Evolutionary conservation across 2,113 vertebrate species (phyloP).

Genomic region (Donacobius atricapilla): DNA sequence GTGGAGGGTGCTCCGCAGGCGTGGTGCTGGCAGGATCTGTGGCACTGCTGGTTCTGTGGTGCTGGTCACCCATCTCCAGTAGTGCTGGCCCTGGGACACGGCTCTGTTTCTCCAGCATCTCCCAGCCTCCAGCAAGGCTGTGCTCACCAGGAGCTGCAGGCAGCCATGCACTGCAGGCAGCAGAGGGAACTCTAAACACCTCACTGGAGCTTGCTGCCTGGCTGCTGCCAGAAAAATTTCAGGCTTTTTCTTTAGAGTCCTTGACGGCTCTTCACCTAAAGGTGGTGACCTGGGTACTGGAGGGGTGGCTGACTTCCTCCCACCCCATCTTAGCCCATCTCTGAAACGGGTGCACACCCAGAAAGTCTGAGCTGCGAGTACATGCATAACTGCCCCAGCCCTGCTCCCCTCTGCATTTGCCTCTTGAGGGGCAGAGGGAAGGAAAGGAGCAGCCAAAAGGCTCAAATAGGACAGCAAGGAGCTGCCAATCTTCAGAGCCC

Average conservation of each 20-base stretch:
- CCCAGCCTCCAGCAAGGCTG: rapidly evolving
- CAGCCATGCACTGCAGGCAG: background rate
- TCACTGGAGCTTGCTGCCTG: background rate
- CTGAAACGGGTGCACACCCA: background rate
- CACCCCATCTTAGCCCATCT: background rate
- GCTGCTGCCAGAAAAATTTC: background rate
- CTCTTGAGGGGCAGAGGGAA: background rate
- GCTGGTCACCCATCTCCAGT: background rate
- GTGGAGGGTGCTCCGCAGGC: background rate
- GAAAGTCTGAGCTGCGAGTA: background rate
- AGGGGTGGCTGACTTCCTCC: background rate
- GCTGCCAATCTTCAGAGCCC: background rate
- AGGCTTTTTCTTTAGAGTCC: background rate
- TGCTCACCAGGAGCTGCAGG: background rate
- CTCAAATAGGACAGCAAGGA: background rate
- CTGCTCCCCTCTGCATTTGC: background rate
- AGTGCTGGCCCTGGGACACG: rapidly evolving
- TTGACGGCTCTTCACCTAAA: background rate
- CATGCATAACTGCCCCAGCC: rapidly evolving
- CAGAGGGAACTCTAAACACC: constrained; percentile 51
- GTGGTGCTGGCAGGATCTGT: background rate
- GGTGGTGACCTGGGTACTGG: background rate
- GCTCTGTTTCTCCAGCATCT: background rate
- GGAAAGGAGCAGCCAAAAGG: background rate
- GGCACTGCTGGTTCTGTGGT: background rate